Percentiles rank a stretch among this genome's conserved stretches.
Evolutionary conservation across 1,140 invertebrate species (phyloP).

Genomic region (Polypedilum pembai): DNA sequence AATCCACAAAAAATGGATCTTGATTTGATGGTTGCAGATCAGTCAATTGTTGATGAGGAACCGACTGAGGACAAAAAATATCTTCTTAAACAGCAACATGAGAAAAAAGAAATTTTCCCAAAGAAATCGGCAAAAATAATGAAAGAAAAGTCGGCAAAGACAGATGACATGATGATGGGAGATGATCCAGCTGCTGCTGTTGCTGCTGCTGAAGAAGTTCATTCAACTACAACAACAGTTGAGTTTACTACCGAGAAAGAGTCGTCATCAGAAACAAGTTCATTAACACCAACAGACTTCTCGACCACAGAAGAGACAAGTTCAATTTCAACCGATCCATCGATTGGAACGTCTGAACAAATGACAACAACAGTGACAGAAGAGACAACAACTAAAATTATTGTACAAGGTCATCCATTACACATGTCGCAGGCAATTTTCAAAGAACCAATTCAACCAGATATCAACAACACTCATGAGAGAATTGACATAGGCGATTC

Average conservation of each 20-base stretch:
- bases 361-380: not conserved
- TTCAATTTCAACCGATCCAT: not conserved
- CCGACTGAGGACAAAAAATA: not conserved
- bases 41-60: slow-evolving; percentile 1
- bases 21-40: slow-evolving; percentile 29
- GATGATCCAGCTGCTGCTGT: slow-evolving; percentile 40
- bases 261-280: not conserved
- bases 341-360: not conserved
- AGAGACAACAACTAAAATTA: not conserved
- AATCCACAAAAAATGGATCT: not conserved
- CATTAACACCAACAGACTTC: not conserved
- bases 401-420: not conserved
- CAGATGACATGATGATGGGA: slow-evolving; percentile 41
- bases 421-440: slow-evolving; percentile 11
- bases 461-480: not conserved
- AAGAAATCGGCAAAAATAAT: slow-evolving; percentile 21
- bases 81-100: slow-evolving; percentile 7
- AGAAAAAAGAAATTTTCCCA: slow-evolving; percentile 30
- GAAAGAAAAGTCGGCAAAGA: slow-evolving; percentile 11
- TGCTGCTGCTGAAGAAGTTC: slow-evolving; percentile 38
- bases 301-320: not conserved
- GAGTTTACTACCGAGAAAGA: not conserved
- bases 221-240: slow-evolving; percentile 30
- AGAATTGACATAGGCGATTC: not conserved
- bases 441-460: slow-evolving; percentile 7